These are phyloP conservation scores for Naso thynnoides DNA, from an alignment of 2,797 vertebrate species.

Conservation along the genomic window DNA sequence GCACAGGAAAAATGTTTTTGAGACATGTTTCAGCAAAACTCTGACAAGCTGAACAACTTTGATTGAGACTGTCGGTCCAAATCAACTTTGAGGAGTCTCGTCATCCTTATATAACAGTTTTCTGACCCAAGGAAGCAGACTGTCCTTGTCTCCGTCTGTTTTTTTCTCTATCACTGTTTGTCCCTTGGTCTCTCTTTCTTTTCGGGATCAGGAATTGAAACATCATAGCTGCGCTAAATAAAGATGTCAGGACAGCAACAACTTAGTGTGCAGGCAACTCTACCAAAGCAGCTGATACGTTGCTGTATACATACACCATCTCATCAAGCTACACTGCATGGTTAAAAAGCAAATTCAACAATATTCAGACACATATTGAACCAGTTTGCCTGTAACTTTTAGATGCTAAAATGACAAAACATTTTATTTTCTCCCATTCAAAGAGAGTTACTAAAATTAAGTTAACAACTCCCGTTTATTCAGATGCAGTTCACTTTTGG, in stretches of 20 bases:
- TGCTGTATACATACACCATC: not conserved
- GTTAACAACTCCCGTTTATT: not conserved
- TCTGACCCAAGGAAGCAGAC: constrained; percentile 32
- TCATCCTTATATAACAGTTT: constrained; percentile 46
- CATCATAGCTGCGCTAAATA: constrained; percentile 22
- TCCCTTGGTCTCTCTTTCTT: constrained; percentile 10
- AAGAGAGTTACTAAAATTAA: not conserved
- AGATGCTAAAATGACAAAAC: not conserved
- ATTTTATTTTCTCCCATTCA: not conserved
- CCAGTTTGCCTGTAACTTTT: too few species aligned
- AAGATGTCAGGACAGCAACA: not conserved
- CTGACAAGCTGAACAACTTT: constrained; percentile 5
- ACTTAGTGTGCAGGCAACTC: constrained; percentile 1
- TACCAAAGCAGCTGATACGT: not conserved
- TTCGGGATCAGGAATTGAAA: constrained; percentile 11
- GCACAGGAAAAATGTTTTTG: not conserved
- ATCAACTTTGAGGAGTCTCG: constrained; percentile 34
- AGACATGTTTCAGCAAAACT: constrained; percentile 15
- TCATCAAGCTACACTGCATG: too few species aligned
- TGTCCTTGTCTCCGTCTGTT: constrained; percentile 25
- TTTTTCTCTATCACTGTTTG: constrained; percentile 1
- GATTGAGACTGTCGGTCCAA: constrained; percentile 20
- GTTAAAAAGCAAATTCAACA: not conserved
- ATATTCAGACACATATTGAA: not conserved
- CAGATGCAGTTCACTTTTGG: too few species aligned